Percentiles rank a stretch among this genome's conserved stretches.
phyloP scores from a whole-genome alignment of 2,797 vertebrate genomes.

The Streptopelia turtur region DNA sequence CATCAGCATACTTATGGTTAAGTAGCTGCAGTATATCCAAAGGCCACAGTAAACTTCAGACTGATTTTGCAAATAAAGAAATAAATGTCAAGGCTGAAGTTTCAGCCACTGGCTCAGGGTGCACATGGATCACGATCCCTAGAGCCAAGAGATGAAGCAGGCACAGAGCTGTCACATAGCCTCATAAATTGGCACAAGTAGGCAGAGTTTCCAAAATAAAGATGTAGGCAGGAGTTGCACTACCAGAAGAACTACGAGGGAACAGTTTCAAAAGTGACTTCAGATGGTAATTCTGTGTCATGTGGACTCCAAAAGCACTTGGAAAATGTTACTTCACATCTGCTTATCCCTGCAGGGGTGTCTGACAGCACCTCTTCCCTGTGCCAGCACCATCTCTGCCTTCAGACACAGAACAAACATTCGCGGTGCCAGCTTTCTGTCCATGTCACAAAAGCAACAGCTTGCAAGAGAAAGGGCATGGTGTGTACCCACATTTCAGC shows the following conservation, averaged over 20 bases:
- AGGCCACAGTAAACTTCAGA: background rate
- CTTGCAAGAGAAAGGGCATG: background rate
- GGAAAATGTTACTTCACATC: conserved; percentile 47
- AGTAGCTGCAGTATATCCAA: background rate
- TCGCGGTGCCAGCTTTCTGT: background rate
- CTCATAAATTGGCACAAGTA: background rate
- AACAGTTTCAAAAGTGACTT: conserved; percentile 44
- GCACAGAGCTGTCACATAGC: background rate
- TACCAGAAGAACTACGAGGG: background rate
- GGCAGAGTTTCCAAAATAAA: conserved; percentile 5
- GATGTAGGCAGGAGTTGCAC: background rate
- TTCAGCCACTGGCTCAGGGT: background rate
- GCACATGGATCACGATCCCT: background rate
- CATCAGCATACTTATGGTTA: background rate
- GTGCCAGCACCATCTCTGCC: background rate
- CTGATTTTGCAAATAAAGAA: background rate
- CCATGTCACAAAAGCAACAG: background rate
- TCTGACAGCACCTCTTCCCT: background rate
- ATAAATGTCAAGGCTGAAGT: conserved; percentile 4
- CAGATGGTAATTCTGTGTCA: conserved; percentile 29
- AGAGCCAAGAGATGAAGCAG: background rate
- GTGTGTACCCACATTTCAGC: background rate
- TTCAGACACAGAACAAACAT: background rate
- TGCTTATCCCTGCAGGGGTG: background rate
- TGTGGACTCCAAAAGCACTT: background rate